Base-by-base conservation (phyloP, 2,888 invertebrate genomes). In the Tinea semifulvella region DNA sequence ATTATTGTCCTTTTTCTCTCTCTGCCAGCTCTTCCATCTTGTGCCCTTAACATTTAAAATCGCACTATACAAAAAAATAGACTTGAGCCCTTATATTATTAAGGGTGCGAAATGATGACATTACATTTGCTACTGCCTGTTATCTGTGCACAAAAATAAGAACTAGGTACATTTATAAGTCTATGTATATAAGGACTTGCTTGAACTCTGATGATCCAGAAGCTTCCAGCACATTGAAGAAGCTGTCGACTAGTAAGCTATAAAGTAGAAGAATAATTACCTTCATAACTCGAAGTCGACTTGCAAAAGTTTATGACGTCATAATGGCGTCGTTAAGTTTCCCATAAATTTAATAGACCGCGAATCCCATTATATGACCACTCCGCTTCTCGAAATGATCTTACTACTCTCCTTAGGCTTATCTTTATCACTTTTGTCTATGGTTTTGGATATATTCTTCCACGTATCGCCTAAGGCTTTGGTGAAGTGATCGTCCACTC, bases 401-500 rank as follows among this genome's bases (percentile, higher is more conserved):
- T 79, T 79, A 50, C 67, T 63, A 39, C 68, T 63, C 55, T 69
- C 68, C 58, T 77, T 77, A 2, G 38, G 31, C 52, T 75, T 71
- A 11, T 63, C 63, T 16, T 26, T 13, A 26, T 69, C 68, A 18
- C 63, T 53, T 35, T 65, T 58, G 46, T 64, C 48, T 46, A 61
- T 58, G 18, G 68, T 61, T 57, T 84, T 86, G 42, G 85, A 83
- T 50, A 89, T 76, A 63, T 88, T 87, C 55, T 85, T 84, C 94
- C 94, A 94, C 8, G 92, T 93, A 53, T 92, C 92, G 13, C 89
- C 89, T 40, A 95, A 75, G 0, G 95, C 94, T 83, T 94, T 94
- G 55, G 93, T 94, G 77, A 95, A 95, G 65, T 95, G 95, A 63
- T 95, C 95, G 70, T 95, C 94, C 44, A 94, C 93, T 14, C 66